Percentiles rank a stretch among this genome's conserved stretches.
These are phyloP conservation scores for Xestoiulus laeticollis DNA, from an alignment of 2,888 invertebrate species.

Conservation along the genomic window DNA sequence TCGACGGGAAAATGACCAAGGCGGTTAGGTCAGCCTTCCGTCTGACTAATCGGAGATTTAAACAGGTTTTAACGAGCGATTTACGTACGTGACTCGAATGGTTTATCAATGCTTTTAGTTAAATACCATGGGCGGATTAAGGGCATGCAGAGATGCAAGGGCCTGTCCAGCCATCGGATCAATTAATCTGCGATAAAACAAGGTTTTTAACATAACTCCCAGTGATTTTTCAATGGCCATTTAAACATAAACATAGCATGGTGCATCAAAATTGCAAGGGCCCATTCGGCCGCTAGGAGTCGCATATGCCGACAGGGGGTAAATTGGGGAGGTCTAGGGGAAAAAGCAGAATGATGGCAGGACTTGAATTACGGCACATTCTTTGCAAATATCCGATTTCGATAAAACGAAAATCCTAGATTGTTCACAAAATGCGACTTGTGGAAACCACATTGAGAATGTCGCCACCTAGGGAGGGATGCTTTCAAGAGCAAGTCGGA, in stretches of 20 bases:
- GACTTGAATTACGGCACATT: slow-evolving; percentile 3
- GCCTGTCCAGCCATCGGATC: too few species aligned
- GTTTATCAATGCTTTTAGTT: too few species aligned
- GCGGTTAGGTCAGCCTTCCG: background rate
- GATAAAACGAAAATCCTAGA: background rate
- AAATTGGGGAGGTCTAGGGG: background rate
- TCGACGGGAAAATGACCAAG: background rate
- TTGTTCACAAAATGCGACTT: background rate
- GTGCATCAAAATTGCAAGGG: background rate
- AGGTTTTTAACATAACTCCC: too few species aligned
- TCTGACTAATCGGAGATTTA: background rate
- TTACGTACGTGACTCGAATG: too few species aligned
- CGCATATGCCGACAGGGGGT: background rate
- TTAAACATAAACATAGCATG: too few species aligned
- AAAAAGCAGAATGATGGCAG: background rate
- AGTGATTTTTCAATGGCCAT: too few species aligned
- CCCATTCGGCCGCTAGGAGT: background rate
- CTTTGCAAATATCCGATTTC: slow-evolving; percentile 26
- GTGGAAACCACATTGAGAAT: background rate
- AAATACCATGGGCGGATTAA: too few species aligned
- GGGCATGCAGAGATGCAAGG: too few species aligned
- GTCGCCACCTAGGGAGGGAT: background rate
- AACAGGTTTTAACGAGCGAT: too few species aligned
- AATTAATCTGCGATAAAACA: too few species aligned
- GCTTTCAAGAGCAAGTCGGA: background rate